A percentile compares a stretch with the other conserved stretches of the same genome.
Evolutionary conservation across 2,797 vertebrate species (phyloP).

Genomic region (Semotilus atromaculatus): DNA sequence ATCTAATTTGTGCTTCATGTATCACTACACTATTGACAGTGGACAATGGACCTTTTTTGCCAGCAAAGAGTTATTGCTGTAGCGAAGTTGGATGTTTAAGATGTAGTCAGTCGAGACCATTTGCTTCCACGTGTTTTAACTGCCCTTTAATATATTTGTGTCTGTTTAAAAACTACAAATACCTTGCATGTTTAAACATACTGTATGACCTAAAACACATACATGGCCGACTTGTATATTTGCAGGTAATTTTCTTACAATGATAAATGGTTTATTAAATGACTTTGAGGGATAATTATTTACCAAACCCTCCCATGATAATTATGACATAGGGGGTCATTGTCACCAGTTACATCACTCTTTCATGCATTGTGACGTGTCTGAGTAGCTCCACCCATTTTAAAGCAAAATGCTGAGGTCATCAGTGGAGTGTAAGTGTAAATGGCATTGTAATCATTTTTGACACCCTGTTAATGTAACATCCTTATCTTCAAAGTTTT

Average conservation of each 20-base stretch:
- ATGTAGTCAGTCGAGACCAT: background rate
- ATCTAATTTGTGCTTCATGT: background rate
- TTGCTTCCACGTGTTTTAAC: background rate
- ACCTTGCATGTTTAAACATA: background rate
- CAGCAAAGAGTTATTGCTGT: background rate
- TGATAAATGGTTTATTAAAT: conserved; percentile 9
- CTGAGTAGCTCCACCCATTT: background rate
- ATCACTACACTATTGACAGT: background rate
- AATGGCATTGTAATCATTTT: background rate
- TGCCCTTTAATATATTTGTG: no score
- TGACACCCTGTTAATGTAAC: background rate
- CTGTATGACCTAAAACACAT: conserved; percentile 9
- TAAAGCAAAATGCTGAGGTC: background rate
- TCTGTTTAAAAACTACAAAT: conserved; percentile 8
- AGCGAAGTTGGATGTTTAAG: background rate
- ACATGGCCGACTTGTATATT: background rate
- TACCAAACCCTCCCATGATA: background rate
- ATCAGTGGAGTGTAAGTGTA: background rate
- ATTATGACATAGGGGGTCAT: background rate
- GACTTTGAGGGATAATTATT: background rate
- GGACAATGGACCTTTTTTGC: background rate
- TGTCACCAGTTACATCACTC: background rate
- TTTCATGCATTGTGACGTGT: background rate
- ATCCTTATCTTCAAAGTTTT: background rate
- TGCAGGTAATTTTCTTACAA: background rate